Conservation (phyloP, 2,113 vertebrate species). For the Orycteropus afer region DNA sequence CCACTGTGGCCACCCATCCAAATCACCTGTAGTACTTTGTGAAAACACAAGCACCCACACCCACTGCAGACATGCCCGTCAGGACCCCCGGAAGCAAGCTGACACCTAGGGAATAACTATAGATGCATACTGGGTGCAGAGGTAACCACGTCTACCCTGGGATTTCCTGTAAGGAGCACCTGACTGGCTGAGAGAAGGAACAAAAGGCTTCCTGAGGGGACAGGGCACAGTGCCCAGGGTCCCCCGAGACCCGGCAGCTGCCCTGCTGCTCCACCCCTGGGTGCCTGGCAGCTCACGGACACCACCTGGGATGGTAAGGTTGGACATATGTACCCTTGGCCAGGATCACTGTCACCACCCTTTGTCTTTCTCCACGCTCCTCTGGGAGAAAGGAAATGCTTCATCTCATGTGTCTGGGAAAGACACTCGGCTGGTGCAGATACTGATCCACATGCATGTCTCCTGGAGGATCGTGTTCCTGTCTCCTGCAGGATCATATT, state of each 20-base stretch:
- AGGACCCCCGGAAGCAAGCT: accelerated
- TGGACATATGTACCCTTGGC: neutral
- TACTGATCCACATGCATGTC: neutral
- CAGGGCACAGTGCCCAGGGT: neutral
- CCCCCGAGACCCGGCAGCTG: accelerated
- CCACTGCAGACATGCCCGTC: neutral
- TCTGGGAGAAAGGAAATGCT: neutral
- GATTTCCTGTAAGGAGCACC: neutral
- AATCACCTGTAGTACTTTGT: neutral
- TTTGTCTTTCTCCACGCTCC: neutral
- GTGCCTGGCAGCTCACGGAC: accelerated
- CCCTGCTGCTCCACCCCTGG: accelerated
- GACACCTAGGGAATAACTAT: no score
- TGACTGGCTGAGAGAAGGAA: neutral
- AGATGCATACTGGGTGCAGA: accelerated
- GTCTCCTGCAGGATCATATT: neutral
- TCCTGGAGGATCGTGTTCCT: accelerated
- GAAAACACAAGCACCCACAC: neutral
- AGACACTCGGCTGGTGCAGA: neutral
- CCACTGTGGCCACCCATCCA: accelerated
- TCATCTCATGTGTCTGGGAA: neutral
- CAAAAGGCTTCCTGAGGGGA: accelerated
- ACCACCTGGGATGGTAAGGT: neutral
- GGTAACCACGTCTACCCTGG: accelerated
- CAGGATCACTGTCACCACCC: neutral